Evolutionary conservation across 2,888 invertebrate species (phyloP), one percentile per base, ranked within the genome.

Genomic region (Acronicta psi): DNA sequence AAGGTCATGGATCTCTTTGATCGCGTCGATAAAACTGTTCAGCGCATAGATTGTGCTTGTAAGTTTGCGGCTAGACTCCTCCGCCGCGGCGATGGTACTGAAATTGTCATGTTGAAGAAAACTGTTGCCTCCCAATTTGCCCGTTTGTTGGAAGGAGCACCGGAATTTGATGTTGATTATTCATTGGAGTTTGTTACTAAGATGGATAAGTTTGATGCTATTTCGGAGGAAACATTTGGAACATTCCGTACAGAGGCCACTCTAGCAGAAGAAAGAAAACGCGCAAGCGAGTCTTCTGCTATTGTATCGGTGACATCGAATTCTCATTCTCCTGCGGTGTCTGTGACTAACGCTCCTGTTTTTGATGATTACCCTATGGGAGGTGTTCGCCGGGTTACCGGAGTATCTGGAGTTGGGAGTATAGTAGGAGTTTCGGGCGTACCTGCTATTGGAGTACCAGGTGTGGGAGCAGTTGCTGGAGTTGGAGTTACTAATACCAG

Each of bases 1-100:
- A 96, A 97, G 87, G 96, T 98, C 34, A 98, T 98, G 98, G 98
- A 98, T 84, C 95, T 97, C 64, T 96, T 97, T 82, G 97, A 97
- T 82, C 96, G 96, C 61, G 96, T 98, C 54, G 98, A 97, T 78
- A 98, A 97, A 84, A 97, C 97, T 5, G 96, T 97, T 66, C 97
- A 97, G 67, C 96, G 97, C 79, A 96, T 98, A 65, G 97, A 98
- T 81, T 97, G 97, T 82, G 98, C 98, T 10, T 97, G 97, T 82
- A 96, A 96, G 79, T 99, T 98, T 84, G 96, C 98, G 0, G 95
- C 96, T 14, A 96, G 97, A 73, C 95, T 98, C 44, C 91, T 98
- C 58, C 97, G 97, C 69, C 96, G 97, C 81, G 98, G 98, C 23
- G 98, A 98, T 84, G 96, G 97, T 23, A 96, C 97, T 6, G 98